phyloP scores from a whole-genome alignment of 2,888 invertebrate species.

The Heliconius erato region DNA sequence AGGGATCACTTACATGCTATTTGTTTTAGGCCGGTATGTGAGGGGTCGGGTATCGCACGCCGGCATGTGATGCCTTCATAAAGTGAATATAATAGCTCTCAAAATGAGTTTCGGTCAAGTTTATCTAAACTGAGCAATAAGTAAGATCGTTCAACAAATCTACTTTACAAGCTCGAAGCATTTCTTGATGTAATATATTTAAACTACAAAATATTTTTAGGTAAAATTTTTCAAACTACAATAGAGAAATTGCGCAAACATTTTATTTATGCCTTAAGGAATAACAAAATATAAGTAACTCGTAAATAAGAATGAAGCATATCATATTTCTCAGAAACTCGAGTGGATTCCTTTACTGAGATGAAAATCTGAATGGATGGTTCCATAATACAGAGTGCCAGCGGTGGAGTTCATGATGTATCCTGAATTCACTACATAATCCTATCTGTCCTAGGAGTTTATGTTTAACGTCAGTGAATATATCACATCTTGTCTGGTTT shows the following conservation, averaged over 20 bases:
- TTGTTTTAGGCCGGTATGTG: conserved; percentile 37
- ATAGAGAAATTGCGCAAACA: neutral
- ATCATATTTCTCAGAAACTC: conserved; percentile 48
- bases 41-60: conserved; percentile 37
- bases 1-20: conserved; percentile 32
- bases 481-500: conserved; percentile 25
- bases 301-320: conserved; percentile 41
- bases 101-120: conserved; percentile 27
- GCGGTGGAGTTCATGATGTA: conserved; percentile 41
- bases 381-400: conserved; percentile 28
- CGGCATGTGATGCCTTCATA: conserved; percentile 45
- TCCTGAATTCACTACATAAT: conserved; percentile 32
- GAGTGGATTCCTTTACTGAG: conserved; percentile 48
- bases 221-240: conserved; percentile 8
- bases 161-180: neutral
- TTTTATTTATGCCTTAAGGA: conserved; percentile 7
- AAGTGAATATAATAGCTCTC: conserved; percentile 55
- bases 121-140: conserved; percentile 16
- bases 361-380: conserved; percentile 49
- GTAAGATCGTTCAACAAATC: neutral
- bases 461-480: conserved; percentile 22
- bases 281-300: conserved; percentile 7
- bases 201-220: neutral
- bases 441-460: conserved; percentile 26
- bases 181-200: neutral